Evolutionary conservation across 2,797 vertebrate species (phyloP).

Genomic region (Scarus forsteni): DNA sequence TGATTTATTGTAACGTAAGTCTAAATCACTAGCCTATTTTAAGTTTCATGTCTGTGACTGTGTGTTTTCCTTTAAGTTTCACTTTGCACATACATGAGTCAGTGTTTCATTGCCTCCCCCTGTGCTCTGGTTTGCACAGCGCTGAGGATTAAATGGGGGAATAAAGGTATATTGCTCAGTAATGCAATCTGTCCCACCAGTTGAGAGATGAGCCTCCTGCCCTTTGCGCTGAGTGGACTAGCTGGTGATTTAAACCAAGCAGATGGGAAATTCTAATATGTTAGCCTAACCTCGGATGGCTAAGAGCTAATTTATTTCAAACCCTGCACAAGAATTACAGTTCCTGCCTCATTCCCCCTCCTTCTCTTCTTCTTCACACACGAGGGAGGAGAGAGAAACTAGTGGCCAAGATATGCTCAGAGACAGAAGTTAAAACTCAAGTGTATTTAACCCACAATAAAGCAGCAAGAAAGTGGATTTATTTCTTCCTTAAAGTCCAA

Average conservation of each 20-base stretch:
- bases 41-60: slow-evolving; percentile 2
- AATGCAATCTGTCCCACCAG: slow-evolving; percentile 80
- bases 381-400: slow-evolving; percentile 22
- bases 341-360: slow-evolving; percentile 38
- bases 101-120: slow-evolving; percentile 56
- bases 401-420: neutral
- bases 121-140: slow-evolving; percentile 38
- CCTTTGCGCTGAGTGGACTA: slow-evolving; percentile 76
- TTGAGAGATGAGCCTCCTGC: slow-evolving; percentile 82
- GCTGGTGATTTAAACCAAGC: slow-evolving; percentile 79
- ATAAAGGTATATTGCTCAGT: slow-evolving; percentile 82
- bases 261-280: slow-evolving; percentile 83
- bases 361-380: slow-evolving; percentile 12
- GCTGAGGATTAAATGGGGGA: slow-evolving; percentile 77
- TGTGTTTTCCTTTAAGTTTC: slow-evolving; percentile 44
- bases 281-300: slow-evolving; percentile 82
- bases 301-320: slow-evolving; percentile 82
- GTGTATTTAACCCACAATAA: slow-evolving; percentile 50
- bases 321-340: slow-evolving; percentile 74
- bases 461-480: slow-evolving; percentile 41
- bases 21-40: too few relatives aligned
- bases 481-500: slow-evolving; percentile 43
- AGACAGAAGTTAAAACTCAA: slow-evolving; percentile 29
- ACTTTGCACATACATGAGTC: slow-evolving; percentile 49
- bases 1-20: too few relatives aligned